Conservation (phyloP, 2,113 vertebrate genomes). For the Hoplias malabaricus region DNA sequence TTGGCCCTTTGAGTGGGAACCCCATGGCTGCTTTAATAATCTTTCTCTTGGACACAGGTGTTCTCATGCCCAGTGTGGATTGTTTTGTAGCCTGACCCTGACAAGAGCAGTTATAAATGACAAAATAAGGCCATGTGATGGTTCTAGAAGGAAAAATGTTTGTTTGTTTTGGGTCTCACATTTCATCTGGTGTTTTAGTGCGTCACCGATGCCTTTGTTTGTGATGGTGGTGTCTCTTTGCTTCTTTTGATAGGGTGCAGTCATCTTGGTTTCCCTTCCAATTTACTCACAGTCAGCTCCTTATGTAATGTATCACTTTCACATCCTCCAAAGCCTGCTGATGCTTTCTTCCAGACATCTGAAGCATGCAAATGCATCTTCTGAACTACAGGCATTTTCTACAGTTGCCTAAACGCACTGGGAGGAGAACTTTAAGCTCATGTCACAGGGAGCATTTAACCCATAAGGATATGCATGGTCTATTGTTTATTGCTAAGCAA, state of each 20-base stretch:
- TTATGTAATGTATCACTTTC: background rate
- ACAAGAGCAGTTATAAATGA: slow-evolving; percentile 20
- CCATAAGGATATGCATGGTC: background rate
- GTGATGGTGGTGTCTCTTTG: background rate
- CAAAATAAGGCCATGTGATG: background rate
- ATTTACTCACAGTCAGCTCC: background rate
- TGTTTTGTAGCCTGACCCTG: slow-evolving; percentile 12
- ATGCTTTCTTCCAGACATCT: background rate
- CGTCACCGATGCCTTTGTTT: background rate
- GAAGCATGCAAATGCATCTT: background rate
- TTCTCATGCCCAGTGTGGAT: background rate
- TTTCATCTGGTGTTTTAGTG: background rate
- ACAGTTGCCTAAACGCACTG: background rate
- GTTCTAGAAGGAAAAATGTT: background rate
- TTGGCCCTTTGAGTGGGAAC: slow-evolving; percentile 34
- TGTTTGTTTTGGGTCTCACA: background rate
- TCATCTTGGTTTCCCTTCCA: background rate
- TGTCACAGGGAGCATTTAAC: background rate
- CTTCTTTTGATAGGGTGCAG: background rate
- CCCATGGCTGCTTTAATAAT: slow-evolving; percentile 22
- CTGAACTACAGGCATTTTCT: background rate
- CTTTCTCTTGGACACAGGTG: slow-evolving; percentile 31
- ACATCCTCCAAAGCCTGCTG: background rate
- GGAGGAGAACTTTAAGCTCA: background rate
- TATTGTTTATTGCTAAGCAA: background rate